phyloP scores from a whole-genome alignment of 2,888 invertebrate species.

The Neoscelio sp. region DNA sequence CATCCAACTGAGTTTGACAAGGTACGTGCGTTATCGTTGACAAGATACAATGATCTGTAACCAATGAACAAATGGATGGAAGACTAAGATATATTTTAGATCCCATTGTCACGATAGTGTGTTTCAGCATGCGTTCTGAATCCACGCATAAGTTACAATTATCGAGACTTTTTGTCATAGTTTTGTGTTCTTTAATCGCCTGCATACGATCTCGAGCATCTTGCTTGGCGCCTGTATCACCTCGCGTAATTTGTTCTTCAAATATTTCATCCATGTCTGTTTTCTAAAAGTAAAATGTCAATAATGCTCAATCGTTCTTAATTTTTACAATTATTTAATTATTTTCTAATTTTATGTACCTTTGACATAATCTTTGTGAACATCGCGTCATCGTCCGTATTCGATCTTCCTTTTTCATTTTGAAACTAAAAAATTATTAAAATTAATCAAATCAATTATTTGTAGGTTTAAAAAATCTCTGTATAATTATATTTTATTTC shows the following conservation, averaged over 20 bases:
- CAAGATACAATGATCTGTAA: slow-evolving; percentile 93
- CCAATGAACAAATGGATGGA: slow-evolving; percentile 92
- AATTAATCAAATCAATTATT: slow-evolving; percentile 16
- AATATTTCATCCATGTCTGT: slow-evolving; percentile 93
- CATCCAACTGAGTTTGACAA: slow-evolving; percentile 94
- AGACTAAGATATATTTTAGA: slow-evolving; percentile 93
- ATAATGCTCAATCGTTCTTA: no score
- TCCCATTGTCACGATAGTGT: slow-evolving; percentile 92
- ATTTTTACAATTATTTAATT: no score
- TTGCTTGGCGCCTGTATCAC: slow-evolving; percentile 86
- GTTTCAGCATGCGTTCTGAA: slow-evolving; percentile 91
- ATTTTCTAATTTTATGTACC: slow-evolving; percentile 70
- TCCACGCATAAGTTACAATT: slow-evolving; percentile 94
- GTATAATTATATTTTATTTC: slow-evolving; percentile 71
- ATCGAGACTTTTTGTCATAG: slow-evolving; percentile 88
- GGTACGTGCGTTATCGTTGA: slow-evolving; percentile 92
- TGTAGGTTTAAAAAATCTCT: slow-evolving; percentile 15
- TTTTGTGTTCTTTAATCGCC: slow-evolving; percentile 90
- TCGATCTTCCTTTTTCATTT: slow-evolving; percentile 91
- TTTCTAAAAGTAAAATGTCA: no score
- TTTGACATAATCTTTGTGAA: slow-evolving; percentile 89
- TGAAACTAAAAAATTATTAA: slow-evolving; percentile 86
- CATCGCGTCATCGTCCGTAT: slow-evolving; percentile 91
- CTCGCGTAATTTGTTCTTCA: slow-evolving; percentile 89
- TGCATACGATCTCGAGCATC: slow-evolving; percentile 86